phyloP scores from a whole-genome alignment of 1,140 invertebrate species.

The Philaenus spumarius region DNA sequence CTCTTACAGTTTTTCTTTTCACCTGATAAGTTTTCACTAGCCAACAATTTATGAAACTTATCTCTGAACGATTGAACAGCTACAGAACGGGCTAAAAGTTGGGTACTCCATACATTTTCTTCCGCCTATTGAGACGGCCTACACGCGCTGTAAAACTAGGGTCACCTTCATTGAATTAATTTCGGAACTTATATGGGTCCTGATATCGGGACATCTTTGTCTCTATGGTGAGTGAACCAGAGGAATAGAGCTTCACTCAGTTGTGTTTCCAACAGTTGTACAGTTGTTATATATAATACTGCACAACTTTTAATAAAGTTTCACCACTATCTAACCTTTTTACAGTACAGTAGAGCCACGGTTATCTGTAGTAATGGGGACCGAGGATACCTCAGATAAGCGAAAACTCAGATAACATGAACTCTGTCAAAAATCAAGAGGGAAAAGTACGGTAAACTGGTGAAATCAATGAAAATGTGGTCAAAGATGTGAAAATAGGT shows the following conservation, averaged over 20 bases:
- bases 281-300: no score
- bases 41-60: conserved; percentile 15
- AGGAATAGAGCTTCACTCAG: conserved; percentile 16
- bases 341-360: no score
- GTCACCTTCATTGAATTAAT: conserved; percentile 23
- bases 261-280: no score
- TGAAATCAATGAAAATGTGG: no score
- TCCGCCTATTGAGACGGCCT: conserved; percentile 31
- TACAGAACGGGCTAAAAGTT: conserved; percentile 16
- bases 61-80: conserved; percentile 10
- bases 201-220: conserved; percentile 19
- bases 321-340: no score
- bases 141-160: conserved; percentile 29
- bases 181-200: conserved; percentile 24
- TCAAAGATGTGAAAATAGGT: no score
- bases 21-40: conserved; percentile 11
- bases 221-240: conserved; percentile 18
- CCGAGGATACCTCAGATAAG: no score
- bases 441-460: no score
- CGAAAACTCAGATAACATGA: no score
- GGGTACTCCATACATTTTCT: conserved; percentile 23
- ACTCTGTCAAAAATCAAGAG: no score
- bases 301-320: no score
- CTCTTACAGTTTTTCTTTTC: conserved; percentile 26
- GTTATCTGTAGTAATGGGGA: no score